Conservation (phyloP, 2,113 vertebrate genomes). For the Silurus asotus region DNA sequence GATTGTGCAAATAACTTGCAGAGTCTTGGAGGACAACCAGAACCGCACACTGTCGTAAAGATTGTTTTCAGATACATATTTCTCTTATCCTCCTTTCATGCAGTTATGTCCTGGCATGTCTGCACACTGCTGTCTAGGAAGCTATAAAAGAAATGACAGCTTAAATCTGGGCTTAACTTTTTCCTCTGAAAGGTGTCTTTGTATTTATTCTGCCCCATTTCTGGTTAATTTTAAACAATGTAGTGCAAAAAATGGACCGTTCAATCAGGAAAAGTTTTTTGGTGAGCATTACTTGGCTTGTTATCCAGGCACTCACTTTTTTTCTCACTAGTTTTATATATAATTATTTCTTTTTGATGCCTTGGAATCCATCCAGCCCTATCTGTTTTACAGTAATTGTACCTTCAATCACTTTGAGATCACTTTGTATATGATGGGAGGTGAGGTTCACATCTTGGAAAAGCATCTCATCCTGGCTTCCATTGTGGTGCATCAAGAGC, state of each 20-base stretch:
- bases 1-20: constrained; percentile 36
- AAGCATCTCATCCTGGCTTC: constrained; percentile 31
- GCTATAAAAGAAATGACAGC: constrained; percentile 14
- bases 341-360: neutral
- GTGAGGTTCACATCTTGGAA: neutral
- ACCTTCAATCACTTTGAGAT: neutral
- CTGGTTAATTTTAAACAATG: neutral
- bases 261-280: neutral
- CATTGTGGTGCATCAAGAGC: constrained; percentile 58
- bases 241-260: neutral
- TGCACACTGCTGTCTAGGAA: constrained; percentile 17
- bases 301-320: too few species aligned
- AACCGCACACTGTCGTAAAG: neutral
- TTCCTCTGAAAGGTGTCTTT: neutral
- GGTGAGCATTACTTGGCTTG: neutral
- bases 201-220: neutral
- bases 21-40: constrained; percentile 30
- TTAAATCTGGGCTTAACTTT: constrained; percentile 10
- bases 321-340: neutral
- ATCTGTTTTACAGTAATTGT: neutral
- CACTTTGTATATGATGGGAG: neutral
- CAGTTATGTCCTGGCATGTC: constrained; percentile 27
- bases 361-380: neutral
- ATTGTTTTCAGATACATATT: constrained; percentile 27
- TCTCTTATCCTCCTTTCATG: constrained; percentile 13